Evolutionary conservation across 2,113 vertebrate species (phyloP), one percentile per base, ranked within the genome.

Genomic region (Phainopepla nitens): DNA sequence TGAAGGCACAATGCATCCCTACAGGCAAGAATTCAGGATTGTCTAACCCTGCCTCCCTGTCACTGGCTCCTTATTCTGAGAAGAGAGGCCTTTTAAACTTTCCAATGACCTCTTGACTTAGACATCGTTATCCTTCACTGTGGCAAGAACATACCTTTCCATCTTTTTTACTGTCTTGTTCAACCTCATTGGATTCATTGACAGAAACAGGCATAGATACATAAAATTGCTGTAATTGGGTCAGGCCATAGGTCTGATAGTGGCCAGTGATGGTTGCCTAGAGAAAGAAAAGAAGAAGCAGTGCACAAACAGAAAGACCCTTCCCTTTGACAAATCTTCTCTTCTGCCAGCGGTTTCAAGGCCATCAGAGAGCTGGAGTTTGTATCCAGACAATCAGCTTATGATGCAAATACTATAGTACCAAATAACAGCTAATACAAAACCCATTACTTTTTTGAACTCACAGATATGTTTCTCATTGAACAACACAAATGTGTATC

Each of bases 221-320:
- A 78, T 81, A 64, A 96, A 96, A 97, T 93, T 96, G 91, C 89
- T 33, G 4, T 97, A 95, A 96, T 82, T 97, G 89, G 83, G 91
- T 94, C 89, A 97, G 96, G 96, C 94, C 96, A 95, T 97, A 96
- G 95, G 96, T 96, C 96, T 81, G 56, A 61, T 33, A 51, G 69
- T 25, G 64, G 72, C 72, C 82, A 78, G 56, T 50, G 47, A 62
- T 28, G 56, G 71, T 60, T 89, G 69, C 91, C 85, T 44, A 84
- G 44, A 82, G 86, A 77, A 93, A 93, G 82, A 94, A 92, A 50
- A 90, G 86, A 93, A 85, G 78, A 39, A 81, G 35, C 22, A 80
- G 21, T 29, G 51, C 49, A 75, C 21, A 42, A n/a, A 51, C 21
- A 81, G 58, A 87, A 89, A 72, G 47, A 86, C 17, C 27, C 14